Base-by-base conservation (phyloP, 35 echinoderm and acorn worm genomes). In the Apostichopus japonicus region DNA sequence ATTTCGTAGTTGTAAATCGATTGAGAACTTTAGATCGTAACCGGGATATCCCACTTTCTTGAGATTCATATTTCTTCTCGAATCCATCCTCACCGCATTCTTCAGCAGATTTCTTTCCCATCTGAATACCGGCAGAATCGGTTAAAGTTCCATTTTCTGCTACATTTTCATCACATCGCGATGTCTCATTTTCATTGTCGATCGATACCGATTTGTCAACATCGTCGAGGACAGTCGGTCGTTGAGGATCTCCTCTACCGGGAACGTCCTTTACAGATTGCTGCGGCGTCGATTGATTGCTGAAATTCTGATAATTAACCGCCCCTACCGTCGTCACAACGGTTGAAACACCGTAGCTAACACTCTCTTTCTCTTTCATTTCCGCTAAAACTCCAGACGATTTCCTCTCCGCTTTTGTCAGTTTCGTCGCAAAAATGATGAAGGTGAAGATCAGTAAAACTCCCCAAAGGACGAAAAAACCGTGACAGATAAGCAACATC, bases 391-490 rank as follows among this genome's bases (percentile, higher is more conserved):
- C 55, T 4, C 87, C n/a, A 5, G 86, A 79, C 13, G 87, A 63
- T 13, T 89, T 89, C 9, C 25, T 24, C 22, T 90, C 84, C 13
- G 79, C 73, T 23, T 82, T 67, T 4, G 59, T 0, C 11, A 94
- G 87, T 17, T 23, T 78, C 8, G 79, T 90, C 24, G 86, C 76
- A 62, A 94, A 80, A 14, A 82, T 10, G 19, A 90, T 9, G 24
- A 84, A 82, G 14, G 73, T 79, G 13, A 53, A 55, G 54, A 77
- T 79, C 15, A 94, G 87, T 15, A 94, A 90, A 4, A 94, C 5
- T 22, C 86, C 93, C 93, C 93, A 94, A 4, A 94, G 8, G 10
- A 94, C 59, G 55, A 94, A 94, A 55, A 90, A 90, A 53, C 93
- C 93, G 70, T 94, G 93, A 44, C 93, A 94, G 52, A 94, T 10